phyloP scores from a whole-genome alignment of 2,888 invertebrate species.

The Diplazon laetatorius region DNA sequence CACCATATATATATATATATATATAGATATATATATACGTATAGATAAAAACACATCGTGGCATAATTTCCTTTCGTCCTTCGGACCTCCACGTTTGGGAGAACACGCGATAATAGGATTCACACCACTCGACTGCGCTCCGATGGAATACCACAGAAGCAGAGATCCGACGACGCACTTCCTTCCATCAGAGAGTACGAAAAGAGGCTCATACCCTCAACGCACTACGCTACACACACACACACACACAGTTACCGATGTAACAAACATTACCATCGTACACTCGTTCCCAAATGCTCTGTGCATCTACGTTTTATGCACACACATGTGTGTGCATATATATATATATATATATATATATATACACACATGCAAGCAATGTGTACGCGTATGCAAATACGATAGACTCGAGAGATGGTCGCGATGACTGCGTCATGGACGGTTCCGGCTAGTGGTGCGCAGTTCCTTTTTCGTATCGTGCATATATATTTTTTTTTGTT shows the following conservation, averaged over 20 bases:
- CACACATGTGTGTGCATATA: not conserved
- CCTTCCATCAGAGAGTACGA: constrained; percentile 60
- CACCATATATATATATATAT: not conserved
- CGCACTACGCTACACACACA: constrained; percentile 34
- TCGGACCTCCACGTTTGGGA: constrained; percentile 57
- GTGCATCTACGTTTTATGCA: constrained; percentile 22
- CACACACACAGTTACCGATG: not conserved
- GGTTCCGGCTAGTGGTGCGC: constrained; percentile 82
- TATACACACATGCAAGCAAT: constrained; percentile 5
- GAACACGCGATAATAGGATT: constrained; percentile 72
- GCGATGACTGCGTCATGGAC: constrained; percentile 80
- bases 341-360: not conserved
- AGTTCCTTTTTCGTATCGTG: constrained; percentile 77
- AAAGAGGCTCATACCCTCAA: constrained; percentile 43
- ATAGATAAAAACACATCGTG: not conserved
- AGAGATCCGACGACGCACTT: constrained; percentile 60
- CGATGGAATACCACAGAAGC: constrained; percentile 63
- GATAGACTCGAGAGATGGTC: constrained; percentile 79
- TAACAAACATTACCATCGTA: constrained; percentile 29
- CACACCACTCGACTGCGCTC: constrained; percentile 69
- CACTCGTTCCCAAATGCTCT: constrained; percentile 16
- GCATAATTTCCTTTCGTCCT: constrained; percentile 42
- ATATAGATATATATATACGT: not conserved
- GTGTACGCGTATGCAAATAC: constrained; percentile 76
- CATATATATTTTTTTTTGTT: constrained; percentile 63